Evolutionary conservation across 2,113 vertebrate genomes (phyloP).

Genomic region (Phaethon lepturus): DNA sequence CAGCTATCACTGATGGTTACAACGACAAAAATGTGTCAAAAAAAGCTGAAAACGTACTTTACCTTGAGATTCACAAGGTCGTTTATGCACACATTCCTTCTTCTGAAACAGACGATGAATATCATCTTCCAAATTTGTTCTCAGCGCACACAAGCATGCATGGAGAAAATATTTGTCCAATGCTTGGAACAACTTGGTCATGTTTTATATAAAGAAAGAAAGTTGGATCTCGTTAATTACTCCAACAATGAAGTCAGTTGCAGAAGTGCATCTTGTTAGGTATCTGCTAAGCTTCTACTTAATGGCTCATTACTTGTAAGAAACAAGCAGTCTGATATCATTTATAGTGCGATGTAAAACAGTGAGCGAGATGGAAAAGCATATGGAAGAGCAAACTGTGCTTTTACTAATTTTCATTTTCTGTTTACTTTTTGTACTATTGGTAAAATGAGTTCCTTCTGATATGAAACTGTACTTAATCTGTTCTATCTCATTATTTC

Average conservation of each 20-base stretch:
- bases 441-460: background rate
- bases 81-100: background rate
- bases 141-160: background rate
- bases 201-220: background rate
- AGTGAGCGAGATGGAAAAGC: background rate
- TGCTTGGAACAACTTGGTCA: background rate
- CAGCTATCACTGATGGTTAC: background rate
- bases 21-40: background rate
- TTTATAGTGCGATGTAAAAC: background rate
- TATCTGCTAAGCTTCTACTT: slow-evolving; percentile 25
- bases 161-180: background rate
- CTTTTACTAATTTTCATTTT: background rate
- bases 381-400: background rate
- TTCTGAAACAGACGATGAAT: background rate
- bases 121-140: background rate
- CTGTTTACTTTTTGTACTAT: background rate
- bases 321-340: background rate
- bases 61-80: slow-evolving; percentile 1
- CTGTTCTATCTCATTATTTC: background rate
- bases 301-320: slow-evolving; percentile 28
- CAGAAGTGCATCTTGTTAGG: slow-evolving; percentile 37
- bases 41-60: background rate
- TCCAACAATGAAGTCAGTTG: slow-evolving; percentile 37
- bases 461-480: background rate
- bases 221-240: slow-evolving; percentile 40